Percentiles rank a stretch among this genome's conserved stretches.
phyloP scores from a whole-genome alignment of 2,113 vertebrate genomes.

The Myanophis thanlyinensis region DNA sequence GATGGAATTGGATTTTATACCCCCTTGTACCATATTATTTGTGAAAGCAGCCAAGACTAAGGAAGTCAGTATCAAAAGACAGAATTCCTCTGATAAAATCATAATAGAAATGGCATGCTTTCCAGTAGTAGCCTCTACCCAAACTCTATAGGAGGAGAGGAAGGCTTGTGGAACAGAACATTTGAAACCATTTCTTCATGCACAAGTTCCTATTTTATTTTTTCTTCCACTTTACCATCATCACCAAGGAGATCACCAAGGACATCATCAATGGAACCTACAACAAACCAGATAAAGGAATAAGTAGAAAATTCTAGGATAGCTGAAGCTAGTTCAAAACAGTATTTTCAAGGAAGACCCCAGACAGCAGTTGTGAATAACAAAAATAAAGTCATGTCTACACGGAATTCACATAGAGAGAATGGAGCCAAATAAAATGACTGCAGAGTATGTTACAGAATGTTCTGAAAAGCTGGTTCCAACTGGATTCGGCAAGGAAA shows the following conservation, averaged over 20 bases:
- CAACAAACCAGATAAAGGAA: neutral
- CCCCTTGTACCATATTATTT: neutral
- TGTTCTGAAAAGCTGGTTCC: neutral
- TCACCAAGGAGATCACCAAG: conserved; percentile 75
- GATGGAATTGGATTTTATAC: neutral
- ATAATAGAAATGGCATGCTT: neutral
- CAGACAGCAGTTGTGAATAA: neutral
- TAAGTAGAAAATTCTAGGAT: neutral
- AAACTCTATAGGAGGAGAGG: neutral
- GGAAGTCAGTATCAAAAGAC: neutral
- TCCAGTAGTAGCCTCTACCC: neutral
- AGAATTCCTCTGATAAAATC: neutral
- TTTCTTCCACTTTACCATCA: conserved; percentile 64
- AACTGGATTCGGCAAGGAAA: neutral
- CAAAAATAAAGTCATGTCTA: neutral
- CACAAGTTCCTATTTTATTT: neutral
- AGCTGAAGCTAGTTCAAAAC: neutral
- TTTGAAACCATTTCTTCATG: neutral
- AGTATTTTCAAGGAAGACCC: neutral
- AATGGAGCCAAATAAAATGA: neutral
- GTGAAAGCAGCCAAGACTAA: neutral
- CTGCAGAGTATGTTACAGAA: neutral
- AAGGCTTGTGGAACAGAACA: neutral
- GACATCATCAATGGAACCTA: conserved; percentile 73
- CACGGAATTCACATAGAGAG: neutral